A percentile compares a stretch with the other conserved stretches of the same genome.
Evolutionary conservation across 2,797 vertebrate genomes (phyloP).

Genomic region (Megaceryle alcyon): DNA sequence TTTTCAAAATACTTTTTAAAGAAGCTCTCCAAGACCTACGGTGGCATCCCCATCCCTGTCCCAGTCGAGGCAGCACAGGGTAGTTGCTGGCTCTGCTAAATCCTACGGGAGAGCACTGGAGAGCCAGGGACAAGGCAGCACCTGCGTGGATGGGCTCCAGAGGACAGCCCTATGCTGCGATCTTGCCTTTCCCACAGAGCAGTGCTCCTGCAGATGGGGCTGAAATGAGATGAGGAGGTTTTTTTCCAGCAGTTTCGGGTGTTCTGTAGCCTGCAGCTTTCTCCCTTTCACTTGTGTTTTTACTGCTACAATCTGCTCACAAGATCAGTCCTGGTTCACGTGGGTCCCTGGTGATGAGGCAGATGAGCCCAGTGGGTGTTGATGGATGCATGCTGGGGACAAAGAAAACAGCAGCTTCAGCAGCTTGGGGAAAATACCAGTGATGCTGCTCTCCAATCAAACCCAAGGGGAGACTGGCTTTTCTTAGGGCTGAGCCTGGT

Average conservation of each 20-base stretch:
- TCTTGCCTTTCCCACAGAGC: not conserved
- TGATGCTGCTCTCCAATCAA: not conserved
- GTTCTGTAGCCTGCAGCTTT: not conserved
- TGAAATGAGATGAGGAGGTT: not conserved
- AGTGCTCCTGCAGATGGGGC: not conserved
- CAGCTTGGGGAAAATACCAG: not conserved
- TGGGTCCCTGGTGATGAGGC: not conserved
- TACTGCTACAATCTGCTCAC: not conserved
- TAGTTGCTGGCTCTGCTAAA: not conserved
- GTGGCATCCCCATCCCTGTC: not conserved
- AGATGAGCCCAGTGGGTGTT: not conserved
- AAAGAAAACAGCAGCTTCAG: slow-evolving; percentile 13
- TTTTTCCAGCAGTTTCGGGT: not conserved
- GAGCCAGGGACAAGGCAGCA: not conserved
- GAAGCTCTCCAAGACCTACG: not conserved
- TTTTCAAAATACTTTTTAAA: not conserved
- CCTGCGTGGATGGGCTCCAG: not conserved
- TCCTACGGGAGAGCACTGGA: not conserved
- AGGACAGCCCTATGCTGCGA: not conserved
- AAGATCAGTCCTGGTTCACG: not conserved
- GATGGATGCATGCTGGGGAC: not conserved
- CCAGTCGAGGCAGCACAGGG: not conserved
- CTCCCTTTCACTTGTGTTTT: not conserved
- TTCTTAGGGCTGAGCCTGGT: not conserved
- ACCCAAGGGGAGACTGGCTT: not conserved